Evolutionary conservation across 2,797 vertebrate genomes (phyloP).

Genomic region (Pseudochirops corinnae): DNA sequence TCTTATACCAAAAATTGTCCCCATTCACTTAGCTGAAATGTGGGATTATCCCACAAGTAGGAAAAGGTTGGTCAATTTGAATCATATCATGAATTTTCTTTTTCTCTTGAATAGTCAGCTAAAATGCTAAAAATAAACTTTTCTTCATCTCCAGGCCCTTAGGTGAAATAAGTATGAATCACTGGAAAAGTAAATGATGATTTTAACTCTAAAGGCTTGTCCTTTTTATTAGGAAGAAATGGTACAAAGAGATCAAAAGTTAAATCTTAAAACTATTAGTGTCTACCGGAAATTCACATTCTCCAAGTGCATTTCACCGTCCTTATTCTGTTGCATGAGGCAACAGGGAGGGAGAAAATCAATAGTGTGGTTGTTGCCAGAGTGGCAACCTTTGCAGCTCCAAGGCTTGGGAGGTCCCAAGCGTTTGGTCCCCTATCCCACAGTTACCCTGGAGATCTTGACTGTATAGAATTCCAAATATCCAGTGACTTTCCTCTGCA

Average conservation of each 20-base stretch:
- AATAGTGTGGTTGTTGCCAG: not conserved
- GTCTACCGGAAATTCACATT: slow-evolving; percentile 13
- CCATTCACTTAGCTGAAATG: not conserved
- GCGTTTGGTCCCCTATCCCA: not conserved
- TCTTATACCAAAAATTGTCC: not conserved
- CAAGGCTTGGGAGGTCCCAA: not conserved
- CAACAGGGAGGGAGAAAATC: not conserved
- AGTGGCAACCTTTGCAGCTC: not conserved
- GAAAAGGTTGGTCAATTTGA: not conserved
- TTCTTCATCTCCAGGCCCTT: not conserved
- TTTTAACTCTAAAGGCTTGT: not conserved
- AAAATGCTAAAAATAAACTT: not conserved
- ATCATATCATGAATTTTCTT: not conserved
- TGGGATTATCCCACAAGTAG: not conserved
- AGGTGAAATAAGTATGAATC: not conserved
- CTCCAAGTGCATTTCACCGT: slow-evolving; percentile 29
- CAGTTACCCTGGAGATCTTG: slow-evolving; percentile 4
- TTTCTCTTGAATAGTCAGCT: not conserved
- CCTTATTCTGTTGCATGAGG: slow-evolving; percentile 9
- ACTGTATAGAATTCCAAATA: slow-evolving; percentile 8
- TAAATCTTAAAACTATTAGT: slow-evolving; percentile 43
- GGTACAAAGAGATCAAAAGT: slow-evolving; percentile 7
- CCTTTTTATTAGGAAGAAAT: slow-evolving; percentile 15
- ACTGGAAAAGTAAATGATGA: not conserved
- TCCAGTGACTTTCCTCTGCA: not conserved